These are phyloP conservation scores for Alligator mississippiensis DNA, from an alignment of 2,113 vertebrate species.

Conservation along the genomic window DNA sequence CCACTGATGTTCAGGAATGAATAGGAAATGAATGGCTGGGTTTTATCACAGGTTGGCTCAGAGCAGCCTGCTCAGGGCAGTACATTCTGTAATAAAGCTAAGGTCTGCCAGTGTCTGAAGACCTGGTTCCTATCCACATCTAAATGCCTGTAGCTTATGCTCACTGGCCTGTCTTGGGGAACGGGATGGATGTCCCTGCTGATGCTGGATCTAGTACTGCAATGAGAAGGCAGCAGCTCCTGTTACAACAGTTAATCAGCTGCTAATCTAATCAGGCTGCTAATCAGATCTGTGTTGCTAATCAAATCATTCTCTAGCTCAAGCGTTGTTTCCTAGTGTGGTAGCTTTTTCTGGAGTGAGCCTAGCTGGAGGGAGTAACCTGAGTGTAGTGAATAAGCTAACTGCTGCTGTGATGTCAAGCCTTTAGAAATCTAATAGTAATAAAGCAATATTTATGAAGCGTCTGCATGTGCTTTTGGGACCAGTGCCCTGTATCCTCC, in stretches of 20 bases:
- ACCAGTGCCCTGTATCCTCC: neutral
- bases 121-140: neutral
- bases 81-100: neutral
- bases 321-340: neutral
- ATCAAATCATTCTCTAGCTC: neutral
- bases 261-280: neutral
- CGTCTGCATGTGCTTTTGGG: neutral
- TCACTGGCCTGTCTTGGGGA: neutral
- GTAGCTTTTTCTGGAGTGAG: too few relatives aligned
- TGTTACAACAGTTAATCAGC: neutral
- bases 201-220: neutral
- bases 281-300: conserved; percentile 15
- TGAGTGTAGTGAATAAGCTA: neutral
- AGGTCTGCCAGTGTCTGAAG: neutral
- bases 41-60: neutral
- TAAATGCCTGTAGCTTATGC: neutral
- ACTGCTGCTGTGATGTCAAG: neutral
- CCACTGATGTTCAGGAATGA: neutral
- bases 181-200: neutral
- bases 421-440: neutral
- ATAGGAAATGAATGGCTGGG: neutral
- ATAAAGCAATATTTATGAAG: neutral
- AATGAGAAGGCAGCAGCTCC: neutral
- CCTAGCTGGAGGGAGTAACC: too few relatives aligned
- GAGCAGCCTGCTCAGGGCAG: neutral